phyloP scores from a whole-genome alignment of 2,797 vertebrate genomes.

The Melanogrammus aeglefinus region DNA sequence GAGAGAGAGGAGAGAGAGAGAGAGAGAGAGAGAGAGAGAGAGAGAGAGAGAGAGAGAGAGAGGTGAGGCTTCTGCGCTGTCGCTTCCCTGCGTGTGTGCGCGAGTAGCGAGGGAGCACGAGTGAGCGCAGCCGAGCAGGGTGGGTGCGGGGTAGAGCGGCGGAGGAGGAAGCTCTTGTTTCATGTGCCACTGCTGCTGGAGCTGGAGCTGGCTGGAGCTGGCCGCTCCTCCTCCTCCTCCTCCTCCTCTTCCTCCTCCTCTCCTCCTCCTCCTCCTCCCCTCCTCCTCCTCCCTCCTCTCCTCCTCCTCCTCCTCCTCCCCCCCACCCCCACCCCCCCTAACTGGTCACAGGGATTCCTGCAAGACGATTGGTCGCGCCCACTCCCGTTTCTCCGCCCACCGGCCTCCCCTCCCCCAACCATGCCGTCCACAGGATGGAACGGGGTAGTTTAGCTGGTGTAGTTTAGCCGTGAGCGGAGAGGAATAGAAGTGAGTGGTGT shows the following conservation, averaged over 20 bases:
- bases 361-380: constrained; percentile 77
- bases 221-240: background rate
- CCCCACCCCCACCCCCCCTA: constrained; percentile 12
- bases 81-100: background rate
- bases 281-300: background rate
- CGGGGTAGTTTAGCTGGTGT: constrained; percentile 21
- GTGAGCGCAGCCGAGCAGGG: constrained; percentile 1
- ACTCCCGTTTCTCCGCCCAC: constrained; percentile 53
- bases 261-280: background rate
- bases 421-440: constrained; percentile 41
- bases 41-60: constrained; percentile 18
- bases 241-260: background rate
- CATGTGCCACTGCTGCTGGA: background rate
- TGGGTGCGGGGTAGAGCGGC: background rate
- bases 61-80: constrained; percentile 3
- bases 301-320: background rate
- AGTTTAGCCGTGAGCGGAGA: constrained; percentile 45
- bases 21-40: constrained; percentile 18
- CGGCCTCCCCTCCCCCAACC: constrained; percentile 26
- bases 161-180: background rate
- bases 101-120: constrained; percentile 7
- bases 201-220: background rate
- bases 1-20: constrained; percentile 31
- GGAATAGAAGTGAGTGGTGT: constrained; percentile 41
- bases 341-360: constrained; percentile 53